Percentiles rank a stretch among this genome's conserved stretches.
These are phyloP conservation scores for Drosophila tsacasi DNA, from an alignment of 1,140 invertebrate species.

Conservation along the genomic window DNA sequence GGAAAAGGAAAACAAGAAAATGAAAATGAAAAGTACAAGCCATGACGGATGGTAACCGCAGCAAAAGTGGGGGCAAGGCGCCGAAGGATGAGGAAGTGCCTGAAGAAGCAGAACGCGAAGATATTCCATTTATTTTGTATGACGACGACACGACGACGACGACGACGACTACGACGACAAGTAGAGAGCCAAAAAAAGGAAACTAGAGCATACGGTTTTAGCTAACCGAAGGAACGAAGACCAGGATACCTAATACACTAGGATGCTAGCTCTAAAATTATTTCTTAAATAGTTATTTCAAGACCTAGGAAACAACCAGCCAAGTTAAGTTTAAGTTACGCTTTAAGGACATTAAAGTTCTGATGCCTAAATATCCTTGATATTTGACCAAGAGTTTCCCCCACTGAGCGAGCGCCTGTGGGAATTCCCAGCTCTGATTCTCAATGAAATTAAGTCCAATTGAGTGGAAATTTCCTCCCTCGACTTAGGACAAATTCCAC, in stretches of 20 bases:
- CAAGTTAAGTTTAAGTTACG: background rate
- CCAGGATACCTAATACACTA: constrained; percentile 16
- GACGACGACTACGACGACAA: constrained; percentile 40
- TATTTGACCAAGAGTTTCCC: background rate
- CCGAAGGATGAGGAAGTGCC: constrained; percentile 38
- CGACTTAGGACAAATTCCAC: constrained; percentile 14
- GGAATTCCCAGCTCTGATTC: constrained; percentile 11
- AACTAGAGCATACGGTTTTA: constrained; percentile 5
- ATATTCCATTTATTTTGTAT: constrained; percentile 72
- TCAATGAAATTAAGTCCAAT: constrained; percentile 17
- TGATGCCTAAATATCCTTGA: background rate
- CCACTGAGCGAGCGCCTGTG: background rate
- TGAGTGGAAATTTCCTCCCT: background rate
- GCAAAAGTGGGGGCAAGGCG: constrained; percentile 20
- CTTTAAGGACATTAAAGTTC: background rate
- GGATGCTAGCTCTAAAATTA: background rate
- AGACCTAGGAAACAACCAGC: background rate
- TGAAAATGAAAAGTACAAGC: constrained; percentile 32
- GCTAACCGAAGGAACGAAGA: constrained; percentile 12
- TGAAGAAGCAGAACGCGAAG: constrained; percentile 45
- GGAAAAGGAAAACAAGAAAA: constrained; percentile 2
- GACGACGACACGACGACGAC: constrained; percentile 61
- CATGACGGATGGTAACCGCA: constrained; percentile 52
- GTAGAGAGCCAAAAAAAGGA: constrained; percentile 26
- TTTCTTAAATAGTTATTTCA: background rate